phyloP scores from a whole-genome alignment of 2,888 invertebrate species.

The Ornithoptera priamus region DNA sequence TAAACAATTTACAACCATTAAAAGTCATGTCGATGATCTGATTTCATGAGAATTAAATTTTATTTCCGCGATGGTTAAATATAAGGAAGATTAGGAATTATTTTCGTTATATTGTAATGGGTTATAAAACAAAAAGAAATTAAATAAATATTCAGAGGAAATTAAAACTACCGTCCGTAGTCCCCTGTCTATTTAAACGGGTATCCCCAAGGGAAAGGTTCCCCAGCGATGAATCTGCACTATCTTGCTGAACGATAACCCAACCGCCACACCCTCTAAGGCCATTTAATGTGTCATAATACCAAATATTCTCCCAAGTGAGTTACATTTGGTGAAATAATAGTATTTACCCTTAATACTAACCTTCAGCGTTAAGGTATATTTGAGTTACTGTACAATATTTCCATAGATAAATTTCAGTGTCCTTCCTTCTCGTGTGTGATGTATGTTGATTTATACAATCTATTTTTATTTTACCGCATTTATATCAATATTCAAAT shows the following conservation, averaged over 20 bases:
- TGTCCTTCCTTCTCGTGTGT: too few relatives aligned
- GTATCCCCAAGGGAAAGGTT: conserved; percentile 33
- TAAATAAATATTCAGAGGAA: conserved; percentile 3
- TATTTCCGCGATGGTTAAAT: conserved; percentile 4
- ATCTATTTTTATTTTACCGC: too few relatives aligned
- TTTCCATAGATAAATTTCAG: too few relatives aligned
- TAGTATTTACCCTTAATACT: neutral
- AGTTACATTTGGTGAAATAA: conserved; percentile 43
- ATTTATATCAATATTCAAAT: neutral
- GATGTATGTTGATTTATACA: too few relatives aligned
- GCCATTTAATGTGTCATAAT: conserved; percentile 73
- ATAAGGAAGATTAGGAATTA: neutral
- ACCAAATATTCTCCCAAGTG: conserved; percentile 68
- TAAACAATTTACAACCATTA: conserved; percentile 12
- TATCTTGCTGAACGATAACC: conserved; percentile 70
- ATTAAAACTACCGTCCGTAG: conserved; percentile 4
- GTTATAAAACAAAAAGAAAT: neutral
- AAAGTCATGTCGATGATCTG: conserved; percentile 21
- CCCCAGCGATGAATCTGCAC: conserved; percentile 68
- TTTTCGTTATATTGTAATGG: neutral
- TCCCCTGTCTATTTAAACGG: conserved; percentile 22
- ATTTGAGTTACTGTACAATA: neutral
- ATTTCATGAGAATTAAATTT: conserved; percentile 9
- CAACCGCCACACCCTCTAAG: conserved; percentile 46
- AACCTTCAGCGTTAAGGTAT: neutral